Conservation (phyloP, 2,888 invertebrate species). For the Coremacera marginata region DNA sequence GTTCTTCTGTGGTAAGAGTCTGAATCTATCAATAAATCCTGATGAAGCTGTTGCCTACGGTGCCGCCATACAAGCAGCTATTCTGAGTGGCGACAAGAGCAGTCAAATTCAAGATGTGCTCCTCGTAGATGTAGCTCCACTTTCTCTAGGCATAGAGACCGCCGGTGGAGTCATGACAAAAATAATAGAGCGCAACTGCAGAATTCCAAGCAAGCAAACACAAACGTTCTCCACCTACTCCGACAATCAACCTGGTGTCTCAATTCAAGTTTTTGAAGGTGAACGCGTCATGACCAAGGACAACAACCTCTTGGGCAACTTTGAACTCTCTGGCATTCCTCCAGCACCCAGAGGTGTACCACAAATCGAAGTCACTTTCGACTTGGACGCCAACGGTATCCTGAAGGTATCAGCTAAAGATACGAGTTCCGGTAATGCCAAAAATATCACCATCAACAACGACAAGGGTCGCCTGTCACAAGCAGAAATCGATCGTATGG, state of each 20-base stretch:
- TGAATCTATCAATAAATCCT: constrained; percentile 82
- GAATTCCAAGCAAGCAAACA: constrained; percentile 80
- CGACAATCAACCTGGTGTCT: constrained; percentile 84
- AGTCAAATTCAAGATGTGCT: constrained; percentile 81
- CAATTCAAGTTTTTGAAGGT: constrained; percentile 81
- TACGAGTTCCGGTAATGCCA: constrained; percentile 75
- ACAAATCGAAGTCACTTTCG: constrained; percentile 85
- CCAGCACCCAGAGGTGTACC: constrained; percentile 90
- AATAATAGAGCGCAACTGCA: constrained; percentile 78
- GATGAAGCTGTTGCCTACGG: constrained; percentile 86
- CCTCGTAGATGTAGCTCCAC: constrained; percentile 77
- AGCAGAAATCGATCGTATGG: constrained; percentile 83
- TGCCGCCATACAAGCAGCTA: constrained; percentile 80
- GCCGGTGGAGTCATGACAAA: constrained; percentile 86
- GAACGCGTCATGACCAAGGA: constrained; percentile 92
- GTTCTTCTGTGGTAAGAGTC: constrained; percentile 79
- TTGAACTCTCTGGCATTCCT: constrained; percentile 94
- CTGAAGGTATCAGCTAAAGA: constrained; percentile 85
- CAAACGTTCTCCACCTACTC: constrained; percentile 84
- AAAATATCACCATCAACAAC: constrained; percentile 84
- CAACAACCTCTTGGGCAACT: constrained; percentile 94
- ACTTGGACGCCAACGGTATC: constrained; percentile 92
- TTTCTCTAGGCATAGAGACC: constrained; percentile 82
- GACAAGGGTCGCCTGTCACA: constrained; percentile 83
- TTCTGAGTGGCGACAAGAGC: constrained; percentile 78